Evolutionary conservation across 2,113 vertebrate genomes (phyloP), one percentile per base, ranked within the genome.

Genomic region (Mionectes macconnelli): DNA sequence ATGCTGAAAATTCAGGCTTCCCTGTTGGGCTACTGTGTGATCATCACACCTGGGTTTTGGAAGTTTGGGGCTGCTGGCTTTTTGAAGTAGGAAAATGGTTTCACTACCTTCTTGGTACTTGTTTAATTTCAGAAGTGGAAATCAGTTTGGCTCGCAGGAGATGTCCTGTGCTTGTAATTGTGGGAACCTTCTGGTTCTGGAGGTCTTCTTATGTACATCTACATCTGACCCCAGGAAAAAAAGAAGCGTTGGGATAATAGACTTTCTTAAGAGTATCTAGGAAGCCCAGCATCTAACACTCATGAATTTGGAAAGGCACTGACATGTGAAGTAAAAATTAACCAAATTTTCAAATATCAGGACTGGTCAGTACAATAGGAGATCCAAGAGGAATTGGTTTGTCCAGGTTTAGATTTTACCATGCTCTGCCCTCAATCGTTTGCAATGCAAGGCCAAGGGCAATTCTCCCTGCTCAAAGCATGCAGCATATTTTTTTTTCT

Each of bases 341-440:
- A 21, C 40, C 12, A 80, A 15, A 90, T 69, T 83, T 80, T 67
- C 22, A 86, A 55, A n/a, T 44, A 77, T 49, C 24, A 60, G 39
- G 35, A 33, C 47, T 52, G 11, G 4, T 44, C 50, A 84, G 39
- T 49, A 63, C 47, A 81, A 33, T 4, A 50, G 25, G 22, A 68
- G 30, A 49, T 67, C 20, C 40, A 30, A 56, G 52, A 45, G 11
- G 18, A 72, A 35, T 72, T 0, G 0, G 2, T 42, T 91, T 89
- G 37, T 72, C 24, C 31, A 53, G 35, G 20, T 18, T 31, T 64
- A 75, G 24, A 22, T 75, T 87, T 89, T 60, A 13, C 22, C 9
- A 1, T 30, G 35, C 10, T 72, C 7, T 84, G 6, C 31, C 28
- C 31, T 72, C 2, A 0, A 1, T 35, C 2, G 0, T 55, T 94